Base-by-base conservation (phyloP, 2,797 vertebrate species). In the Enteromius treurensis region DNA sequence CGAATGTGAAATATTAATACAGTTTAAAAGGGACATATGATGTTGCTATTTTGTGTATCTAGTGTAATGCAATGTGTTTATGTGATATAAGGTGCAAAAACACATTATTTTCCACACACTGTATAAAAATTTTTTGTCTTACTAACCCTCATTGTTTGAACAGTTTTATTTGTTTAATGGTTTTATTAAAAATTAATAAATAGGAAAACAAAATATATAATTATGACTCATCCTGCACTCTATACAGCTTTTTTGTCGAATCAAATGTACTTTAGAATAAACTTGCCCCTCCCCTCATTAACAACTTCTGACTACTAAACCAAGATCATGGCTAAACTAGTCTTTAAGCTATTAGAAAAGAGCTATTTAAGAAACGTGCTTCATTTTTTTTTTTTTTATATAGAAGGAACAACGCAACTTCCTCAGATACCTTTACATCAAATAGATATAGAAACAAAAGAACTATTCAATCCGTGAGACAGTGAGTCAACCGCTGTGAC, bases 401-500 rank as follows among this genome's bases (percentile, higher is more conserved):
- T 13, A 37, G 32, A 58, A 75, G 19, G 13, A 58, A 75, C 34
- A 55, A 14, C 23, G 34, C 32, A 58, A 5, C 51, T 40, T 49
- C 8, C 23, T 37, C 11, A 37, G 5, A 55, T 55, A 37, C 9
- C 17, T 73, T 75, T n/a, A 55, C 13, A 34, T 21, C 19, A 21
- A 51, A 21, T 51, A 10, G n/a, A 75, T 37, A 6, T 6, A 51
- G 29, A 70, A 79, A 67, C 32, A 68, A 79, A 71, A 71, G 0
- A 47, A 32, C 7, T n/a, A 73, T 81, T 34, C 73, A 40, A 81
- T 81, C 40, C 62, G 40, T 34, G 53, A 80, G 68, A 80, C 47
- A 55, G 40, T 47, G 51, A 71, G 53, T 34, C 79, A 71, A 71
- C 23, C 34, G 15, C 26, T 45, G 26, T 47, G 79, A 47, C 67